Conservation (phyloP, 2,113 vertebrate species). For the Numida meleagris region DNA sequence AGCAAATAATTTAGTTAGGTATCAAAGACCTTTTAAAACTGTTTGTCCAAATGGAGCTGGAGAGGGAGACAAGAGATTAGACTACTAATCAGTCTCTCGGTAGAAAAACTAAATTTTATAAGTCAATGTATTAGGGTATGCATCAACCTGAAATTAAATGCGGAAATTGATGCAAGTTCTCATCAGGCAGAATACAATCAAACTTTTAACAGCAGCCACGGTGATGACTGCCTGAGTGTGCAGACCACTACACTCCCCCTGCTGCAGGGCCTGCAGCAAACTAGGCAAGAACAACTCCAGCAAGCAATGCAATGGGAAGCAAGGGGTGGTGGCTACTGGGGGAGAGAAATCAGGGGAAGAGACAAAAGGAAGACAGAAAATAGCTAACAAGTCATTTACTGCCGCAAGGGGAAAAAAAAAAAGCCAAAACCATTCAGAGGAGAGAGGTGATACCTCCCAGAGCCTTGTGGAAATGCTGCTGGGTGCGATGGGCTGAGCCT, state of each 20-base stretch:
- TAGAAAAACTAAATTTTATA: neutral
- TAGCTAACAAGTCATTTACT: neutral
- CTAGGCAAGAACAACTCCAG: neutral
- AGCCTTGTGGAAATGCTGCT: neutral
- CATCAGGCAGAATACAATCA: neutral
- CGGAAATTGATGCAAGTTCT: neutral
- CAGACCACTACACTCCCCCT: neutral
- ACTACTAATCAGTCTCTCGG: neutral
- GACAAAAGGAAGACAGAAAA: neutral
- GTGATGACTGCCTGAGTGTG: neutral
- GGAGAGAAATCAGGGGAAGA: neutral
- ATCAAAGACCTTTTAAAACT: neutral
- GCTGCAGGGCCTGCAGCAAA: neutral
- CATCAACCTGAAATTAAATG: neutral
- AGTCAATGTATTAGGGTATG: neutral
- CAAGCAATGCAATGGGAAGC: accelerated
- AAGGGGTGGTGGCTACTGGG: neutral
- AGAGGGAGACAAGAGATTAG: neutral
- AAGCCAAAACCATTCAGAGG: neutral
- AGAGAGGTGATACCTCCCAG: neutral
- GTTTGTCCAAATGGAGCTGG: neutral
- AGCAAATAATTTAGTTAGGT: neutral
- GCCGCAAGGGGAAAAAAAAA: neutral
- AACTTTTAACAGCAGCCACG: neutral
- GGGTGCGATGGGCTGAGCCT: accelerated